Percentiles rank a stretch among this genome's conserved stretches.
Evolutionary conservation across 2,797 vertebrate genomes (phyloP).

Genomic region (Acanthiza pusilla): DNA sequence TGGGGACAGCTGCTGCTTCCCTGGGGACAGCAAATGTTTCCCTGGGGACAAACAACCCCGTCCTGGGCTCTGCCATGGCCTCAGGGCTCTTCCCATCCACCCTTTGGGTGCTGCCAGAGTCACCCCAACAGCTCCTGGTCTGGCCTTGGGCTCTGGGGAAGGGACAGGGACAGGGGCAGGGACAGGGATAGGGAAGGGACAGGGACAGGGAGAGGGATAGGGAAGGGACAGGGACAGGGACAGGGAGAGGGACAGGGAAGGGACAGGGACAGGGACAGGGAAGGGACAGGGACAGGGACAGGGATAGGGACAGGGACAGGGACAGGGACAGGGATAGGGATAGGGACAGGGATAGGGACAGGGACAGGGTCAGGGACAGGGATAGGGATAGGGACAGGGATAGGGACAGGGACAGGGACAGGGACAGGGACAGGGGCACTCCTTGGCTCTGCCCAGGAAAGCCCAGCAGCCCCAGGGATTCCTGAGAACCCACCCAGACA

Average conservation of each 20-base stretch:
- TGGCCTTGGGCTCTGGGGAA: background rate
- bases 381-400: background rate
- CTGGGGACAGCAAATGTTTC: background rate
- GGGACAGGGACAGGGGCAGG: background rate
- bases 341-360: background rate
- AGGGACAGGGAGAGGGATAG: no score
- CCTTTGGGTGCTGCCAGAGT: background rate
- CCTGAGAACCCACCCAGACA: background rate
- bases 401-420: background rate
- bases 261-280: background rate
- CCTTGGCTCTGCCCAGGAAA: background rate
- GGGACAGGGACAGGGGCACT: background rate
- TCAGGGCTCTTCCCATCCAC: background rate
- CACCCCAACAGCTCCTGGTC: background rate
- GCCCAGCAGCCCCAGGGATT: background rate
- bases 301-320: background rate
- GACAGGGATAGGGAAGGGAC: background rate
- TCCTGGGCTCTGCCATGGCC: background rate
- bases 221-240: no score
- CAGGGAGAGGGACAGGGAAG: background rate
- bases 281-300: background rate
- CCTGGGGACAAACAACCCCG: background rate
- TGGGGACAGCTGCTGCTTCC: background rate
- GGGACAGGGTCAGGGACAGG: background rate
- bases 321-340: background rate